phyloP scores from a whole-genome alignment of 2,888 invertebrate genomes.

The Psylliodes chrysocephalus region DNA sequence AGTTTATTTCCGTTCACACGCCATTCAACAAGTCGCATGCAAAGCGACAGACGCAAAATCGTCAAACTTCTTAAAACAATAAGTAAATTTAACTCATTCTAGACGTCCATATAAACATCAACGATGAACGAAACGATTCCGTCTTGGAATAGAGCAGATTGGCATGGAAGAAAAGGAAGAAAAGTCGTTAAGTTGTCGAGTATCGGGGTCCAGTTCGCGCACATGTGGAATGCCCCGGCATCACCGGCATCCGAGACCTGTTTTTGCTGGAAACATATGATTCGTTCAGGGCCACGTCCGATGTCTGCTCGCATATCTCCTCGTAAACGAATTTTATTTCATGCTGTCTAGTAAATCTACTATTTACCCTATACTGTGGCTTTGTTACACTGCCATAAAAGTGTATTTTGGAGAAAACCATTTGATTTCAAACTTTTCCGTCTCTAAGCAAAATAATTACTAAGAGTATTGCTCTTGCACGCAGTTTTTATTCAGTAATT shows the following conservation, averaged over 20 bases:
- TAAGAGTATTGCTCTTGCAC: too few species aligned
- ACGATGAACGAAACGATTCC: slow-evolving; percentile 11
- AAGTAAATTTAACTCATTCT: too few species aligned
- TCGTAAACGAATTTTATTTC: too few species aligned
- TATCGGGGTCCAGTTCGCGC: neutral
- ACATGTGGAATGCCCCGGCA: slow-evolving; percentile 45
- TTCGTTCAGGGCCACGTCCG: slow-evolving; percentile 29
- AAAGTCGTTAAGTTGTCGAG: slow-evolving; percentile 20
- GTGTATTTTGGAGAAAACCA: too few species aligned
- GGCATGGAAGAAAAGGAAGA: slow-evolving; percentile 20
- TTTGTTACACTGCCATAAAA: too few species aligned
- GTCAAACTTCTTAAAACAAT: neutral
- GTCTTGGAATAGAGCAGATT: slow-evolving; percentile 14
- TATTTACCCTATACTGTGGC: too few species aligned
- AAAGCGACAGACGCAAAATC: slow-evolving; percentile 41
- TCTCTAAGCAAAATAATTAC: too few species aligned
- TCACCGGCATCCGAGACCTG: slow-evolving; percentile 37
- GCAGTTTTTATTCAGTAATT: too few species aligned
- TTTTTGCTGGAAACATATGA: slow-evolving; percentile 41
- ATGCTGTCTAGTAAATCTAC: too few species aligned
- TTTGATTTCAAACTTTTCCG: too few species aligned
- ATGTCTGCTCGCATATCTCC: too few species aligned
- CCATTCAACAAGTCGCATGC: slow-evolving; percentile 39
- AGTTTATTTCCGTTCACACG: slow-evolving; percentile 44
- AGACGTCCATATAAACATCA: too few species aligned